A percentile compares a stretch with the other conserved stretches of the same genome.
phyloP scores from a whole-genome alignment of 1,140 invertebrate genomes.

The Pissodes strobi region DNA sequence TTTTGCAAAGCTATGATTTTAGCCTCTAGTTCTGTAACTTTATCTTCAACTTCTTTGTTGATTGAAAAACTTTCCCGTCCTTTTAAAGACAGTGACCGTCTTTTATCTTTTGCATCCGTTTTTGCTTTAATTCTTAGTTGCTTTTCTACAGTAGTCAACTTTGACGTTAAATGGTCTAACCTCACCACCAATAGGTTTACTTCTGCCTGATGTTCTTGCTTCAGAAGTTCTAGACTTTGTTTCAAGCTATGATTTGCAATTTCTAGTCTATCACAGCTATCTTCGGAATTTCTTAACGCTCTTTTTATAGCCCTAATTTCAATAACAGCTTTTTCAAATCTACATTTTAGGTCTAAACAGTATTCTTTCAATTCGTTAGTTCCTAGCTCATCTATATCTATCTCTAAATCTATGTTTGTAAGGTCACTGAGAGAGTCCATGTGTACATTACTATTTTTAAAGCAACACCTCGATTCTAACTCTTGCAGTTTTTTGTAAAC shows the following conservation, averaged over 20 bases:
- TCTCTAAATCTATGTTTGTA: conserved; percentile 76
- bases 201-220: conserved; percentile 74
- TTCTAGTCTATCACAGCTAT: conserved; percentile 78
- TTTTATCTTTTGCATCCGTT: conserved; percentile 75
- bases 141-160: conserved; percentile 80
- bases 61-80: conserved; percentile 75
- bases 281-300: conserved; percentile 79
- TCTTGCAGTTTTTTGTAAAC: conserved; percentile 72
- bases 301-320: conserved; percentile 82
- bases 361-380: conserved; percentile 80
- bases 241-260: conserved; percentile 73
- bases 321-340: conserved; percentile 80
- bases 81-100: conserved; percentile 80
- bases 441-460: conserved; percentile 63
- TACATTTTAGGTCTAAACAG: conserved; percentile 72
- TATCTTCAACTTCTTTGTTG: conserved; percentile 81
- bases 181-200: conserved; percentile 79
- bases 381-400: conserved; percentile 73
- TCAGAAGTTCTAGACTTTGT: conserved; percentile 70
- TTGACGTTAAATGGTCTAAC: conserved; percentile 81
- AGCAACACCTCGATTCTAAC: conserved; percentile 61
- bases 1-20: conserved; percentile 71
- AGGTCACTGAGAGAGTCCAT: conserved; percentile 80
- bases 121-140: conserved; percentile 81
- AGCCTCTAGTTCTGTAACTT: conserved; percentile 76